Percentiles rank a stretch among this genome's conserved stretches.
Evolutionary conservation across 1,140 invertebrate genomes (phyloP).

Genomic region (Latrodectus geometricus): DNA sequence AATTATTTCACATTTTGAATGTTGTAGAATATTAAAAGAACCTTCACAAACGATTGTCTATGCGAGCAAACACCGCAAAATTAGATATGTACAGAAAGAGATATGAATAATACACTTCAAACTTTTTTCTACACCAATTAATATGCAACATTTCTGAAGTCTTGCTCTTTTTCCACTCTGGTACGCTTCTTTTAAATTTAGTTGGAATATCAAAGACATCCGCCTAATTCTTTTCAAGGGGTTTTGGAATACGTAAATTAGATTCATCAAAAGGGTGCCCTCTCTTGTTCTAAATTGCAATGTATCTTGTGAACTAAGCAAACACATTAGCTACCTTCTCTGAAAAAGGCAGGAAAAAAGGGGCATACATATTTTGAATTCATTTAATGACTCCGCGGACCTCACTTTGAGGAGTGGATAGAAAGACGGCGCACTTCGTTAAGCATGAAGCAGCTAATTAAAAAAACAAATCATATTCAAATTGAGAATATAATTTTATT

Average conservation of each 20-base stretch:
- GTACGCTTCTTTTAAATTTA: neutral
- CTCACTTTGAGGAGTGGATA: neutral
- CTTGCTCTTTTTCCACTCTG: neutral
- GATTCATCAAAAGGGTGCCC: neutral
- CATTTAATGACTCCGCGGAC: neutral
- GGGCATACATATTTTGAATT: neutral
- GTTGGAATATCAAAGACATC: slow-evolving; percentile 10
- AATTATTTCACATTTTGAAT: too few species aligned
- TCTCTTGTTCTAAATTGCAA: neutral
- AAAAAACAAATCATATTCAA: slow-evolving; percentile 1
- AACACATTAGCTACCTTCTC: neutral
- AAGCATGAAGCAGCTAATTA: neutral
- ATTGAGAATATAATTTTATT: neutral
- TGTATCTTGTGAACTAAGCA: neutral
- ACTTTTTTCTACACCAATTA: neutral
- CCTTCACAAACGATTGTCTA: too few species aligned
- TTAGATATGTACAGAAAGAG: neutral
- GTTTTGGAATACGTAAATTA: slow-evolving; percentile 5
- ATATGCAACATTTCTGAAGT: neutral
- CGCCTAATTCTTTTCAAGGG: slow-evolving; percentile 33
- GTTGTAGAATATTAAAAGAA: too few species aligned
- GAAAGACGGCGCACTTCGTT: neutral
- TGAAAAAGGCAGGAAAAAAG: neutral
- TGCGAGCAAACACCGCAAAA: neutral
- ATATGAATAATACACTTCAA: neutral